Evolutionary conservation across 2,888 invertebrate genomes (phyloP).

Genomic region (Trilocha varians): DNA sequence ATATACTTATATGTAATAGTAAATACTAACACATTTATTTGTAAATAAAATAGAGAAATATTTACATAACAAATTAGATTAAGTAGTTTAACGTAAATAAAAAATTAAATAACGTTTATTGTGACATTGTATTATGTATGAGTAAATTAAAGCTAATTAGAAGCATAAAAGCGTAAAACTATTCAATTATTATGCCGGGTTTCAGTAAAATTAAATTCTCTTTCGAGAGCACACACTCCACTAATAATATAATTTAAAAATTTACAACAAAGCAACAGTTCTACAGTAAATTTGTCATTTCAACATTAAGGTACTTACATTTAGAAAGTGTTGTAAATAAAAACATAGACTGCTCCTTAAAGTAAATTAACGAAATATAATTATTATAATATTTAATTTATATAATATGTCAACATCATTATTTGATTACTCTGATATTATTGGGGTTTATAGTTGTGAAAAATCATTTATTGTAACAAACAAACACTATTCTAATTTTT

Average conservation of each 20-base stretch:
- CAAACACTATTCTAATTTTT: too few species aligned
- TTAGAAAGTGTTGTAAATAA: not conserved
- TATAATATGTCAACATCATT: too few species aligned
- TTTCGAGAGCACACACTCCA: conserved; percentile 3
- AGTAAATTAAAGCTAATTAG: conserved; percentile 33
- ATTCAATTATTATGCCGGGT: conserved; percentile 3
- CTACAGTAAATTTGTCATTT: conserved; percentile 5
- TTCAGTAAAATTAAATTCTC: conserved; percentile 13
- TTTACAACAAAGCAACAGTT: conserved; percentile 2
- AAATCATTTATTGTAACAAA: too few species aligned
- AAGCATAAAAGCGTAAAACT: conserved; percentile 26
- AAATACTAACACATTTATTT: conserved; percentile 44
- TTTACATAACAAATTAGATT: conserved; percentile 63
- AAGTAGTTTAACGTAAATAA: conserved; percentile 47
- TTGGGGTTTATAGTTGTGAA: too few species aligned
- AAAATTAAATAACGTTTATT: conserved; percentile 51
- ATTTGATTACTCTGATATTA: too few species aligned
- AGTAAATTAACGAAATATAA: not conserved
- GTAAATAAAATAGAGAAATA: conserved; percentile 54
- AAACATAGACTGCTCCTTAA: not conserved
- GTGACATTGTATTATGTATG: conserved; percentile 28
- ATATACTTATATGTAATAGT: conserved; percentile 26
- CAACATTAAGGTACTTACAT: not conserved
- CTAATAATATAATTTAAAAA: conserved; percentile 6
- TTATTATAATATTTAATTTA: too few species aligned